These are phyloP conservation scores for Xanthia togata DNA, from an alignment of 2,888 invertebrate genomes.

Conservation along the genomic window DNA sequence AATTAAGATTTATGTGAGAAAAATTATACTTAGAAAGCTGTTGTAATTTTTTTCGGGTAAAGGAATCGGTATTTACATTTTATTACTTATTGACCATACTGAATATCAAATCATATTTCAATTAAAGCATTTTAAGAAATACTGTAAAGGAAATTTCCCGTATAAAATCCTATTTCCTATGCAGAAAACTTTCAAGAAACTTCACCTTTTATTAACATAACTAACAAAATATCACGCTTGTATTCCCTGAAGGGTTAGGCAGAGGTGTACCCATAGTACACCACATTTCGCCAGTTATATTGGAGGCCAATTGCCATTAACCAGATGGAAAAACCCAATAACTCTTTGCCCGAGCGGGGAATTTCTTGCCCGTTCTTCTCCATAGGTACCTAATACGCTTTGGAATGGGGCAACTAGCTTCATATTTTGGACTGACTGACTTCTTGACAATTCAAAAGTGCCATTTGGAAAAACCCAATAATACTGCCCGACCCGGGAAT, in stretches of 20 bases:
- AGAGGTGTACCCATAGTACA: background rate
- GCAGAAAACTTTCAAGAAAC: background rate
- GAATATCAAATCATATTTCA: background rate
- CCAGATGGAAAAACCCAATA: background rate
- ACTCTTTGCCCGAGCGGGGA: background rate
- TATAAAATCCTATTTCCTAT: no score
- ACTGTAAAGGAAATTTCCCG: background rate
- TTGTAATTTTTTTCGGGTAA: background rate
- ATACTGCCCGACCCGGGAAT: background rate
- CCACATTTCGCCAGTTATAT: background rate
- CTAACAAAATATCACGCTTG: background rate
- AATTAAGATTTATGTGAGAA: slow-evolving; percentile 39
- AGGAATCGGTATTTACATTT: background rate
- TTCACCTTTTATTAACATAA: background rate
- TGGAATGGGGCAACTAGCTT: no score
- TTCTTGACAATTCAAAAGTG: no score
- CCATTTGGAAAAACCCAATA: background rate
- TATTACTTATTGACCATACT: background rate
- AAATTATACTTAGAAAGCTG: background rate
- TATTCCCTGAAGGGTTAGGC: background rate
- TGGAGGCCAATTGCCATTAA: background rate
- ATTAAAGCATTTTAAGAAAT: background rate
- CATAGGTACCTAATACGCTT: no score
- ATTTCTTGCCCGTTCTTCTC: no score
- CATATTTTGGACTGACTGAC: no score